Evolutionary conservation across 64 coral and sea anemone species (phyloP).

Genomic region (Porites australiensis): DNA sequence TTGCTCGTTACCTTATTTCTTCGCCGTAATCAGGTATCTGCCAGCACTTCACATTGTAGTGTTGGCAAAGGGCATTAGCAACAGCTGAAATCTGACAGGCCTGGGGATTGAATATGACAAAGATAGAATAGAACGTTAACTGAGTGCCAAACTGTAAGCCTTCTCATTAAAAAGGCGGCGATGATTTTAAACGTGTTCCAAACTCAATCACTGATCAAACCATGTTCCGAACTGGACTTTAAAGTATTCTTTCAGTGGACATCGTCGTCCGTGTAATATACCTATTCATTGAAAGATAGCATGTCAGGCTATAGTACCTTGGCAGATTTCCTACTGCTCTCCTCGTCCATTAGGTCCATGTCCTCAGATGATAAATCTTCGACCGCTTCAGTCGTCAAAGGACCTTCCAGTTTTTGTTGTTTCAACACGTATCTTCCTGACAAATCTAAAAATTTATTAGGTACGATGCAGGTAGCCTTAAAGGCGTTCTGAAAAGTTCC

Average conservation of each 20-base stretch:
- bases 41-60: not conserved
- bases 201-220: too few species aligned
- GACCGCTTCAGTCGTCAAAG: not conserved
- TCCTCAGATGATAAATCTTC: not conserved
- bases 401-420: slow-evolving; percentile 16
- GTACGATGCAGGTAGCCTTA: not conserved
- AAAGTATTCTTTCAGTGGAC: too few species aligned
- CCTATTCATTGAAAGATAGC: not conserved
- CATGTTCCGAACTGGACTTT: too few species aligned
- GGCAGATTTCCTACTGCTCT: not conserved
- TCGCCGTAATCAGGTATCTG: slow-evolving; percentile 34
- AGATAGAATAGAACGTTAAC: not conserved
- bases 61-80: slow-evolving; percentile 15
- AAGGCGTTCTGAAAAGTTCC: slow-evolving; percentile 29
- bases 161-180: too few species aligned
- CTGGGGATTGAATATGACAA: not conserved
- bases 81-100: slow-evolving; percentile 35
- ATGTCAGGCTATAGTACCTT: not conserved
- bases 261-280: too few species aligned
- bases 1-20: slow-evolving; percentile 44
- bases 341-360: not conserved
- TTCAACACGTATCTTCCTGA: slow-evolving; percentile 17
- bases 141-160: too few species aligned
- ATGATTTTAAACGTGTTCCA: too few species aligned
- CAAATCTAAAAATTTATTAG: not conserved